phyloP scores from a whole-genome alignment of 2,888 invertebrate species.

The Cybosia mesomella region DNA sequence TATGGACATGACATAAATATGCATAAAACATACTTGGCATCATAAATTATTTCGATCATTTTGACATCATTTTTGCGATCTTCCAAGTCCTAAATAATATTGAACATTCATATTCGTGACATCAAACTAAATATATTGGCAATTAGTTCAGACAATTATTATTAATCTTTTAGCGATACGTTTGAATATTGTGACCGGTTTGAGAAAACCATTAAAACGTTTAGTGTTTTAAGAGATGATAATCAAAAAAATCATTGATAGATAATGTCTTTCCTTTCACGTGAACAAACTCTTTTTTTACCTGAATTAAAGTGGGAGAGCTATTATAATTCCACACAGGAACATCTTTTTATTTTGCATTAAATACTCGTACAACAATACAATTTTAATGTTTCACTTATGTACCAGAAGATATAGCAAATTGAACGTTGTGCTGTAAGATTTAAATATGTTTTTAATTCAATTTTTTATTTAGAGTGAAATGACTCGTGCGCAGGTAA shows the following conservation, averaged over 20 bases:
- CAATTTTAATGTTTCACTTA: slow-evolving; percentile 15
- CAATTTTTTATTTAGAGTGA: slow-evolving; percentile 21
- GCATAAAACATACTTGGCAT: not conserved
- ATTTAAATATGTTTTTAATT: slow-evolving; percentile 26
- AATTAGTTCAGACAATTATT: slow-evolving; percentile 29
- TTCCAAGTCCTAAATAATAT: no score
- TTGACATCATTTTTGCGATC: no score
- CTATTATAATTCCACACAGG: slow-evolving; percentile 26
- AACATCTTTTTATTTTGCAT: slow-evolving; percentile 37
- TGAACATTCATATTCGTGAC: slow-evolving; percentile 15
- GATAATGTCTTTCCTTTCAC: slow-evolving; percentile 29
- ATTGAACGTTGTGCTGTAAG: slow-evolving; percentile 22
- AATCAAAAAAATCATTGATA: slow-evolving; percentile 19
- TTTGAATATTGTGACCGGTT: slow-evolving; percentile 12
- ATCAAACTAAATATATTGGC: slow-evolving; percentile 26
- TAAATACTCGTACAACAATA: slow-evolving; percentile 23
- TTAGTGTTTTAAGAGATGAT: slow-evolving; percentile 17
- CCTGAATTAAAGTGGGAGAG: slow-evolving; percentile 16
- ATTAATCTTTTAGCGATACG: slow-evolving; percentile 7
- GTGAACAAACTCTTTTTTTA: slow-evolving; percentile 34
- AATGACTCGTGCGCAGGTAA: slow-evolving; percentile 68
- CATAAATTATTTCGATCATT: no score
- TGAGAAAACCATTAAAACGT: slow-evolving; percentile 11
- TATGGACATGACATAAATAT: not conserved
- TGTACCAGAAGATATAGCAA: slow-evolving; percentile 14